A percentile compares a stretch with the other conserved stretches of the same genome.
These are phyloP conservation scores for Drosophila hawaiiensis DNA, from an alignment of 2,888 invertebrate genomes.

Conservation along the genomic window DNA sequence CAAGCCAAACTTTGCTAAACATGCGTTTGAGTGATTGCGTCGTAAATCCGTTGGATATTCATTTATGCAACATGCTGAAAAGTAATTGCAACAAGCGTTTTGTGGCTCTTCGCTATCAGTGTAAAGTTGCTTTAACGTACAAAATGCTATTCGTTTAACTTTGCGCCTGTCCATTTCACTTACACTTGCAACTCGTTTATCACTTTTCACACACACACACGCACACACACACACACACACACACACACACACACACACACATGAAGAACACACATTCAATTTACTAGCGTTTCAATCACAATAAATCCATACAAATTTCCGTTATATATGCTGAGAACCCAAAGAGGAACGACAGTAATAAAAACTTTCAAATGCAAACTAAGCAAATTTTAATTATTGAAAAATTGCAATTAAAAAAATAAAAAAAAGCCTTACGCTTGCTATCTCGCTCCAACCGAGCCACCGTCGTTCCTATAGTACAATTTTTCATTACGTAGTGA, in stretches of 20 bases:
- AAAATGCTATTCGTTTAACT: slow-evolving; percentile 44
- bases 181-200: slow-evolving; percentile 50
- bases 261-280: slow-evolving; percentile 60
- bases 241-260: neutral
- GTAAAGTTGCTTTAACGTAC: slow-evolving; percentile 19
- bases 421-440: neutral
- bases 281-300: slow-evolving; percentile 75
- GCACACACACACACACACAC: too few relatives aligned
- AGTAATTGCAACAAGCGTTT: slow-evolving; percentile 45
- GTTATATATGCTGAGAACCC: slow-evolving; percentile 49
- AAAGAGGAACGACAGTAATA: slow-evolving; percentile 68
- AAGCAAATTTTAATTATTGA: slow-evolving; percentile 82
- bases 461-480: slow-evolving; percentile 24
- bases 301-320: slow-evolving; percentile 81
- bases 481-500: slow-evolving; percentile 61
- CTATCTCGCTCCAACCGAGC: slow-evolving; percentile 45
- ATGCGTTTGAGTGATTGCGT: slow-evolving; percentile 9
- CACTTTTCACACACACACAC: slow-evolving; percentile 35
- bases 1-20: too few relatives aligned
- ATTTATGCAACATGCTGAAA: slow-evolving; percentile 22
- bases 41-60: slow-evolving; percentile 27
- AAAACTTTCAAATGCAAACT: slow-evolving; percentile 81
- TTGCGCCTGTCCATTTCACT: slow-evolving; percentile 41
- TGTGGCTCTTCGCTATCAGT: slow-evolving; percentile 11
- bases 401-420: slow-evolving; percentile 83